These are phyloP conservation scores for Neopelma chrysocephalum DNA, from an alignment of 2,797 vertebrate species.

Conservation along the genomic window DNA sequence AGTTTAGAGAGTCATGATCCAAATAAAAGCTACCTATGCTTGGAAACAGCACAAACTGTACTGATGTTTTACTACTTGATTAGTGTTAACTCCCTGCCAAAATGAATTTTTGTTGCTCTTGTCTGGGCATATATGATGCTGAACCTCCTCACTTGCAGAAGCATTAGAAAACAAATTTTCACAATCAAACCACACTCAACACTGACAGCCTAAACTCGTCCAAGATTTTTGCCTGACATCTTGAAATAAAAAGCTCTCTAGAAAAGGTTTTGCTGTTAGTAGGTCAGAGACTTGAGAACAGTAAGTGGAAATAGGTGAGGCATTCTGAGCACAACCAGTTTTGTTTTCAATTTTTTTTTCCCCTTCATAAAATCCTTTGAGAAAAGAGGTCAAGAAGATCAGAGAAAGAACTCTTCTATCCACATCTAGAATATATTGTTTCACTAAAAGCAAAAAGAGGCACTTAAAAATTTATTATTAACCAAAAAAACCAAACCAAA, in stretches of 20 bases:
- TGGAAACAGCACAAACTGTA: neutral
- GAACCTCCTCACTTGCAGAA: neutral
- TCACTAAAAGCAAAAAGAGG: neutral
- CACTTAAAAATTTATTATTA: neutral
- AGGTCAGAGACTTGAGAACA: neutral
- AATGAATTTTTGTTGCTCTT: neutral
- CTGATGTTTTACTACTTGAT: neutral
- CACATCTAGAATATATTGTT: neutral
- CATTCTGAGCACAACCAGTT: neutral
- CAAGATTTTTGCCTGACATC: neutral
- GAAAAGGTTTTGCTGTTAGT: neutral
- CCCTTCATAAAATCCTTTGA: neutral
- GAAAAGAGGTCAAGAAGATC: neutral
- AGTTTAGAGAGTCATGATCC: neutral
- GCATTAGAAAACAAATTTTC: neutral
- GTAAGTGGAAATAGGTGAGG: neutral
- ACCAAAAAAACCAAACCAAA: neutral
- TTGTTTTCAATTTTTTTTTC: neutral
- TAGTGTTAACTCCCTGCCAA: neutral
- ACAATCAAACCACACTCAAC: neutral
- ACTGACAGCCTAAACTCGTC: neutral
- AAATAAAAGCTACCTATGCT: neutral
- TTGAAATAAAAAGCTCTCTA: neutral
- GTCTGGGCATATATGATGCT: too few species aligned
- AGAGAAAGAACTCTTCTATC: neutral